Conservation (phyloP, 2,797 vertebrate species). For the Tragelaphus eurycerus region DNA sequence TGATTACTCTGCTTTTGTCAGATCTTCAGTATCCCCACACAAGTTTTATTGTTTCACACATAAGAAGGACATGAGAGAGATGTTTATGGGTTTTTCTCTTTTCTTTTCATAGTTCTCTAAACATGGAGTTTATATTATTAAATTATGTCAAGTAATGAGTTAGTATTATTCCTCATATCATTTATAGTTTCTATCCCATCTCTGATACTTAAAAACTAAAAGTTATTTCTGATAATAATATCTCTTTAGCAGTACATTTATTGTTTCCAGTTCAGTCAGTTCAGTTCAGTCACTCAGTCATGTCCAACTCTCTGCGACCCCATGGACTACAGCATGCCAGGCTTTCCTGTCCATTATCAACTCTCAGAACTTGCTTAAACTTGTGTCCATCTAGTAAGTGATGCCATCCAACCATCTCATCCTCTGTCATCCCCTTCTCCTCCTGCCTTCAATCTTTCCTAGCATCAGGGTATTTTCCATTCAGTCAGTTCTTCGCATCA, state of each 20-base stretch:
- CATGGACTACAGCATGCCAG: neutral
- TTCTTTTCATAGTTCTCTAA: neutral
- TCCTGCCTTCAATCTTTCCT: neutral
- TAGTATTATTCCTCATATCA: neutral
- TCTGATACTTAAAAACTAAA: neutral
- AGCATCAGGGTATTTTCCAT: neutral
- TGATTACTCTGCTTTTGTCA: neutral
- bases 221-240: neutral
- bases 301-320: accelerated
- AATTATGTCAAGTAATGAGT: neutral
- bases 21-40: neutral
- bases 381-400: neutral
- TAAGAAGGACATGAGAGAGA: neutral
- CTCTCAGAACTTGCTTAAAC: neutral
- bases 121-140: neutral
- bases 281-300: neutral
- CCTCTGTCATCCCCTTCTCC: neutral
- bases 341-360: neutral
- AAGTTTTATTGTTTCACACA: neutral
- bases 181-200: neutral
- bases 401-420: neutral
- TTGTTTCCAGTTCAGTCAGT: neutral
- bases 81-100: neutral
- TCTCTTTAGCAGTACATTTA: neutral
- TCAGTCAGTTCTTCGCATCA: neutral